Conservation (phyloP, 1,140 invertebrate genomes). For the Eupeodes corollae region DNA sequence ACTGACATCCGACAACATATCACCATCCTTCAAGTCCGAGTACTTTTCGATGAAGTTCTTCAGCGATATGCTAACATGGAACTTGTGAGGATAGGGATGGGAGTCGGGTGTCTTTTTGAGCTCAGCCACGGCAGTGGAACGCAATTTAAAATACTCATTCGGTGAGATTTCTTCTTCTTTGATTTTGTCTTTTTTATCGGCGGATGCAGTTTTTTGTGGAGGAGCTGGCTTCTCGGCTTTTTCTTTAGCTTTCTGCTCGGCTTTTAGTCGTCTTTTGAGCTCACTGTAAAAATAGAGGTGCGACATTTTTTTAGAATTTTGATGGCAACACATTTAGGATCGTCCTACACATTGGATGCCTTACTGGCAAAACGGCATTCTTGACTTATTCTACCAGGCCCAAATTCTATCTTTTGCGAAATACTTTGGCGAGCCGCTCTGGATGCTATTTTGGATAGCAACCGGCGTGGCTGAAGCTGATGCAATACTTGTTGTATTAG, state of each 20-base stretch:
- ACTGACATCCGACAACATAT: slow-evolving; percentile 43
- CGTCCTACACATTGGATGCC: slow-evolving; percentile 27
- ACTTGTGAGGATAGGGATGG: slow-evolving; percentile 98
- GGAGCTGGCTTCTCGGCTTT: slow-evolving; percentile 70
- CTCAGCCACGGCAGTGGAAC: slow-evolving; percentile 61
- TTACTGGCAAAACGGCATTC: slow-evolving; percentile 20
- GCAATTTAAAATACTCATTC: slow-evolving; percentile 86
- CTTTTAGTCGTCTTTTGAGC: slow-evolving; percentile 79
- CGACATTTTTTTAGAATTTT: not conserved
- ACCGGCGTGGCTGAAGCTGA: too few relatives aligned
- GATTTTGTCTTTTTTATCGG: slow-evolving; percentile 38
- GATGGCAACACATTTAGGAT: not conserved
- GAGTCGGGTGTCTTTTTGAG: slow-evolving; percentile 61
- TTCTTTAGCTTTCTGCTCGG: slow-evolving; percentile 85
- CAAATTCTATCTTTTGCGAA: not conserved
- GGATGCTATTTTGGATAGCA: not conserved
- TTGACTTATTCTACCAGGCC: slow-evolving; percentile 12
- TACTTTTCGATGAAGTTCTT: slow-evolving; percentile 87
- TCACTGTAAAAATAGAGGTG: slow-evolving; percentile 56
- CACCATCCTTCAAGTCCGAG: slow-evolving; percentile 52
- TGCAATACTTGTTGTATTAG: too few relatives aligned
- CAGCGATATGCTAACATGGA: slow-evolving; percentile 82
- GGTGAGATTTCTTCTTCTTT: slow-evolving; percentile 80
- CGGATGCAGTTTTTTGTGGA: slow-evolving; percentile 27
- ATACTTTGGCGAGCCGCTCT: not conserved